Evolutionary conservation across 2,113 vertebrate species (phyloP).

Genomic region (Cavia aperea): DNA sequence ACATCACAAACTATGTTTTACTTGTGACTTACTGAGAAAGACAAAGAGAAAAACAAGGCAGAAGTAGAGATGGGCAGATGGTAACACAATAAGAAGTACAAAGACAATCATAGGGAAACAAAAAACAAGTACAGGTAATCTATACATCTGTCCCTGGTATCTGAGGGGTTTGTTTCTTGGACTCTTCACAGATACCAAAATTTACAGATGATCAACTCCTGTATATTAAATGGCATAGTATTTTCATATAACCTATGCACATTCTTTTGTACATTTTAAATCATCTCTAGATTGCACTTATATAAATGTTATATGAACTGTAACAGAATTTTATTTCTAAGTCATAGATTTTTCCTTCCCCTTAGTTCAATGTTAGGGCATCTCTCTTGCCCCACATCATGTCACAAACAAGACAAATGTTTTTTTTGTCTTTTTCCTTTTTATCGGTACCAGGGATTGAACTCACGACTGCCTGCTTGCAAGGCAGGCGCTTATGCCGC

Average conservation of each 20-base stretch:
- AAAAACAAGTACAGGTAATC: constrained; percentile 4
- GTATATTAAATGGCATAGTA: not conserved
- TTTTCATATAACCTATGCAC: not conserved
- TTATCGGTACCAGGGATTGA: too few relatives aligned
- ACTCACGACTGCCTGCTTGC: too few relatives aligned
- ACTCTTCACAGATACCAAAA: not conserved
- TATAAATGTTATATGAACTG: not conserved
- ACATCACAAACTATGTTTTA: not conserved
- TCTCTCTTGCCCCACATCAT: not conserved
- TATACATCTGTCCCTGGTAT: not conserved
- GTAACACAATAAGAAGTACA: constrained; percentile 23
- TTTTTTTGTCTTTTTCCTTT: not conserved
- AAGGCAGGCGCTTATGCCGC: too few relatives aligned
- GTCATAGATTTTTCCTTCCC: not conserved
- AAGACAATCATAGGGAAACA: not conserved
- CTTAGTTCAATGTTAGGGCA: not conserved
- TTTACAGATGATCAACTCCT: not conserved
- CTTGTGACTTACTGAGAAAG: constrained; percentile 16
- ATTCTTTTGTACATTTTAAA: not conserved
- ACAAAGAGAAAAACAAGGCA: not conserved
- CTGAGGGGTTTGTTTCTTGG: not conserved
- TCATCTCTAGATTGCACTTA: not conserved
- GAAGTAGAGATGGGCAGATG: not conserved
- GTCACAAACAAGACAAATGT: not conserved
- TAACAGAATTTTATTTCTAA: constrained; percentile 29